Evolutionary conservation across 1,140 invertebrate genomes (phyloP), one percentile per base, ranked within the genome.

Genomic region (Diachasmimorpha longicaudata): DNA sequence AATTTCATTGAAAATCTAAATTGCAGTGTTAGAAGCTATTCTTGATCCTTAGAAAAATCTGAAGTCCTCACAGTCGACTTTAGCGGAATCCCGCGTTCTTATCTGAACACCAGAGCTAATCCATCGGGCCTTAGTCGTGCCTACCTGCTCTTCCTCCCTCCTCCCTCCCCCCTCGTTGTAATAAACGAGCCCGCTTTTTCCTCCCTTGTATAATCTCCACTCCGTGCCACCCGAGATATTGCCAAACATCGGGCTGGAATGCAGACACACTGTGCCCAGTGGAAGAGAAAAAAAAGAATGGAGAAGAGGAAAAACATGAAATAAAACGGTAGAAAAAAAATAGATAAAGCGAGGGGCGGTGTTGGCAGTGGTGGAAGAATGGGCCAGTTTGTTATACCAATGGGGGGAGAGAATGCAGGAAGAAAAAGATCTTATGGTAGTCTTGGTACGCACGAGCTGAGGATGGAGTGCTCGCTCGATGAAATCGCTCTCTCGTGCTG

Each of bases 1-100:
- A 85, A 85, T 84, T 81, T 79, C 76, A 74, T 77, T 80, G 9
- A 78, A 79, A 80, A 80, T 52, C 6, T 3, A 52, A 52, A 52
- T 52, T 31, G 31, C 44, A 46, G 44, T 9, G 44, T n/a, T 46
- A 10, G 44, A n/a, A 46, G n/a, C 44, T 14, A 2, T 3, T 46
- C n/a, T n/a, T 42, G 4, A 1, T 42, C 39, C 39, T 42, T 9
- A 4, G 48, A 63, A 63, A 63, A 23, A 63, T 63, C 58, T 25
- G 0, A 42, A 75, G 67, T 67, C 2, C 6, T 74, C 69, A 70
- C 69, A 76, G 14, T 21, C 70, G 36, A 31, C 21, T 63, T 39
- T 68, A 70, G 69, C 70, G 58, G 23, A 63, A 63, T 63, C 58
- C 23, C 58, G 19, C 23, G 6, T 25, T 25, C 58, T 63, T 63